A percentile compares a stretch with the other conserved stretches of the same genome.
phyloP scores from a whole-genome alignment of 2,113 vertebrate genomes.

The Dunckerocampus dactyliophorus region DNA sequence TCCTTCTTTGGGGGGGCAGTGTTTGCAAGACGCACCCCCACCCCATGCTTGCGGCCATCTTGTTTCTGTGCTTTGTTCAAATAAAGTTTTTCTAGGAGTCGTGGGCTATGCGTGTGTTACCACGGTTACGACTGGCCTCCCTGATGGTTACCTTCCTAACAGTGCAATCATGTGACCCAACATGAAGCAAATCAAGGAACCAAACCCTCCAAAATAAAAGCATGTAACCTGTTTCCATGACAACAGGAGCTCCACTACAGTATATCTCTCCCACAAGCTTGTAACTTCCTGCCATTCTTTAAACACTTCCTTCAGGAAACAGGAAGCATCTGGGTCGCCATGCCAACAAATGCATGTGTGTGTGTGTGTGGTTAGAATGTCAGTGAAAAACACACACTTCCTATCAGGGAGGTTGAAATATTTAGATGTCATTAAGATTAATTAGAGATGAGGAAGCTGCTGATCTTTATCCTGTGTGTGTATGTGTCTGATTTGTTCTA shows the following conservation, averaged over 20 bases:
- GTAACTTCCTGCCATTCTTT: slow-evolving; percentile 68
- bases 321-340: slow-evolving; percentile 51
- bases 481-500: neutral
- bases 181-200: no score
- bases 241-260: slow-evolving; percentile 1
- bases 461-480: neutral
- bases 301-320: slow-evolving; percentile 66
- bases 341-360: slow-evolving; percentile 18
- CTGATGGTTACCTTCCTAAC: no score
- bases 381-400: neutral
- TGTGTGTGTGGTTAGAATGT: neutral
- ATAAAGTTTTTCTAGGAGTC: neutral
- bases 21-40: no score
- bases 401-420: neutral
- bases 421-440: neutral
- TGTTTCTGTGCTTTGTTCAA: neutral
- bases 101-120: neutral
- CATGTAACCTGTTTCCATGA: slow-evolving; percentile 1
- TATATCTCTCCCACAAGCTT: neutral
- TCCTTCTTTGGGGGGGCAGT: no score
- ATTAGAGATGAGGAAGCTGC: neutral
- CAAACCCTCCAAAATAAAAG: neutral
- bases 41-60: neutral
- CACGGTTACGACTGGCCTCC: no score
- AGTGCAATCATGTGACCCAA: no score